A percentile compares a stretch with the other conserved stretches of the same genome.
Evolutionary conservation across 2,888 invertebrate genomes (phyloP).

Genomic region (Zaprionus obscuricornis): DNA sequence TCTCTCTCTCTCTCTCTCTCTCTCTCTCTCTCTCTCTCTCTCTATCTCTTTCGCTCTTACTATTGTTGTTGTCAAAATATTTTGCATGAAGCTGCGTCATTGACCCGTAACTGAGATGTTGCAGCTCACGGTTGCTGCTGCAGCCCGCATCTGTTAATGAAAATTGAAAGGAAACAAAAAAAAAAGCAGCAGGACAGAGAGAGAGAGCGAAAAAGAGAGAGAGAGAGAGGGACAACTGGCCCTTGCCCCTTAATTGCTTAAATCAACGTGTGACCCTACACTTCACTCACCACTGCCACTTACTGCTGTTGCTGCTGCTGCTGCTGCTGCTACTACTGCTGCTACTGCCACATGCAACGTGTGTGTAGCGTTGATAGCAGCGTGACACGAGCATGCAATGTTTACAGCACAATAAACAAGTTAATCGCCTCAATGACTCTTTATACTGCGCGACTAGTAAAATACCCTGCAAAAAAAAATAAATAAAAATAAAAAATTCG

Average conservation of each 20-base stretch:
- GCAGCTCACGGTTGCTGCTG: background rate
- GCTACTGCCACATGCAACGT: slow-evolving; percentile 13
- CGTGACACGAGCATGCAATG: background rate
- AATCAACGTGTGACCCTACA: too few relatives aligned
- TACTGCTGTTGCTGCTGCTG: slow-evolving; percentile 21
- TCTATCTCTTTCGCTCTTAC: background rate
- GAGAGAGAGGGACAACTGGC: background rate
- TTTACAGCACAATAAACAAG: too few relatives aligned
- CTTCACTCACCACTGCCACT: too few relatives aligned
- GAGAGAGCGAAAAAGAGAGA: too few relatives aligned
- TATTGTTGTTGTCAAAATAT: slow-evolving; percentile 37
- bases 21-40: background rate
- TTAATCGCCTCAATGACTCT: too few relatives aligned
- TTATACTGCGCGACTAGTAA: too few relatives aligned
- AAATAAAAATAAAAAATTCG: too few relatives aligned
- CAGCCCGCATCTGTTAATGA: slow-evolving; percentile 50
- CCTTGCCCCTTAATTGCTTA: slow-evolving; percentile 54
- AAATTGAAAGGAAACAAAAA: slow-evolving; percentile 1
- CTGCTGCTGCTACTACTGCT: slow-evolving; percentile 14
- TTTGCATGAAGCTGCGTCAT: slow-evolving; percentile 52
- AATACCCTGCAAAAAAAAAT: too few relatives aligned
- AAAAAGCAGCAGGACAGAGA: slow-evolving; percentile 1
- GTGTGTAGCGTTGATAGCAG: background rate
- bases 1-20: background rate
- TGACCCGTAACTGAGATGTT: slow-evolving; percentile 54